Base-by-base conservation (phyloP, 2,113 vertebrate species). In the Lanius ludovicianus region DNA sequence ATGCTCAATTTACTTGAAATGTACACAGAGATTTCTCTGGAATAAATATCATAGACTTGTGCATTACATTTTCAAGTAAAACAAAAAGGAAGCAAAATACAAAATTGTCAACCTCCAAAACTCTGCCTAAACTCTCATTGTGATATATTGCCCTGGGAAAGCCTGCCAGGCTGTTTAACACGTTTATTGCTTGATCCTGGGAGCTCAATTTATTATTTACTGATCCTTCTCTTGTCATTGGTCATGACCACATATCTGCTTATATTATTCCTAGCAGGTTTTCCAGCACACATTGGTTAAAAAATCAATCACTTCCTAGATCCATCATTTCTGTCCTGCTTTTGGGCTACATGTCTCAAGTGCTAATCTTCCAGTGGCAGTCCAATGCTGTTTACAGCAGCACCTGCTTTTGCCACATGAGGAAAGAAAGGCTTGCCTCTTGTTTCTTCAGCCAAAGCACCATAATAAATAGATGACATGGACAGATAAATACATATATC, bases 191-290 rank as follows among this genome's bases (percentile, higher is more conserved):
- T 84, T 94, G 85, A 92, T 86, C 82, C 71, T 90, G 33, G 52
- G 79, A 91, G 83, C 64, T 92, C 75, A 84, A 94, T 89, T 89
- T 93, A 68, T 95, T 96, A 86, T 92, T 96, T 93, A 81, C 56
- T 2, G 10, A 81, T 84, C 90, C 59, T 92, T 95, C 55, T 63
- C 35, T 53, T 96, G 88, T 70, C 85, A 27, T 52, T 77, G 35
- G 63, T 60, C 84, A 80, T 79, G 89, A 91, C 42, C 64, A 67
- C 59, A 7, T 84, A 90, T 81, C 92, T 89, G 71, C 28, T 90
- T 90, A 41, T 67, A 86, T 89, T 93, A 93, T 90, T 96, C 87
- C 68, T 93, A 86, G 52, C 75, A 92, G 85, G 60, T 77, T 89
- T 89, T 84, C 44, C 64, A 71, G 83, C 37, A 78, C 47, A 53